These are phyloP conservation scores for Aegithalos caudatus DNA, from an alignment of 2,113 vertebrate genomes.

Conservation along the genomic window DNA sequence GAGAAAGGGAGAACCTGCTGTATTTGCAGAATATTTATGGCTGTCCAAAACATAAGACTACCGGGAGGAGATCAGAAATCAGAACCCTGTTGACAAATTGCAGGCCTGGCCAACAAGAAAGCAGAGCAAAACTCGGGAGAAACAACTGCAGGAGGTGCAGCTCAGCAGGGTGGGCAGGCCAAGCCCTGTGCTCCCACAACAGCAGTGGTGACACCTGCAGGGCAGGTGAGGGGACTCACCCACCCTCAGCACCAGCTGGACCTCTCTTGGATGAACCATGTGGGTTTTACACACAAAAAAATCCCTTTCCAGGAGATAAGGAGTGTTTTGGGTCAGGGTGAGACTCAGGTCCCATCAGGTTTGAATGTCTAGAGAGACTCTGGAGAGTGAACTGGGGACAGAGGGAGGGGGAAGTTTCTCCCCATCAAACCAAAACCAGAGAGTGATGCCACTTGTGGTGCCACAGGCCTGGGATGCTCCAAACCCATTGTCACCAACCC, in stretches of 20 bases:
- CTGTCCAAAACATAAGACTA: background rate
- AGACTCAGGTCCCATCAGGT: background rate
- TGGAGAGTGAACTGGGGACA: background rate
- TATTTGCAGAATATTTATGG: background rate
- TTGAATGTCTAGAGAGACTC: background rate
- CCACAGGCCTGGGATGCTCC: background rate
- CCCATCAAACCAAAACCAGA: background rate
- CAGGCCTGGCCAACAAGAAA: background rate
- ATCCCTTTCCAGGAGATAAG: fast-evolving
- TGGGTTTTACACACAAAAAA: background rate
- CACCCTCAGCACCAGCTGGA: fast-evolving
- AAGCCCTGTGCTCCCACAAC: background rate
- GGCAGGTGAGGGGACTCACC: fast-evolving
- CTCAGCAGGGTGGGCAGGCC: background rate
- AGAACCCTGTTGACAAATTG: background rate
- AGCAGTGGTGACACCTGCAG: background rate
- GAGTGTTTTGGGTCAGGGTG: background rate
- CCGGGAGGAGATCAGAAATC: background rate
- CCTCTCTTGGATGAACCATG: background rate
- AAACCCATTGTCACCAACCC: background rate
- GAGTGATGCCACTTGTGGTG: fast-evolving
- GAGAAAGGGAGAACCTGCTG: background rate
- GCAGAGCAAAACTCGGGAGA: background rate
- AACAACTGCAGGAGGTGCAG: background rate
- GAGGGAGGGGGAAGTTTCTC: background rate